Evolutionary conservation across 30 jellyfish, hydroid and myxozoan genomes (phyloP).

Genomic region (Hydractinia echinata): DNA sequence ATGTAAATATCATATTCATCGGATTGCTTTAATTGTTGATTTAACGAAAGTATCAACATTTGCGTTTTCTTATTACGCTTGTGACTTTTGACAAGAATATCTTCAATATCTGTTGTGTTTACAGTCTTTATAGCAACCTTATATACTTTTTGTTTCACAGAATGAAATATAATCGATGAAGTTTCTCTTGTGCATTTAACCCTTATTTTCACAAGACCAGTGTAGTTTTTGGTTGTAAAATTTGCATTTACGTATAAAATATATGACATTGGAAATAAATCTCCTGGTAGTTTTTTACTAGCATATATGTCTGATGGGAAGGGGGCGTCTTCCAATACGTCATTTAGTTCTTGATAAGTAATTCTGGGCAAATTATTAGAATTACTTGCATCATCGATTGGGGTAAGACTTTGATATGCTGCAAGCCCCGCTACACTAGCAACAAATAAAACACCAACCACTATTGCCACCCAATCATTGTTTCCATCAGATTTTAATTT

Average conservation of each 20-base stretch:
- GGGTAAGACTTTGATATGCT: not conserved
- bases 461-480: conserved; percentile 5
- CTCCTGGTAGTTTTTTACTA: not conserved
- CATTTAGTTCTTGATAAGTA: not conserved
- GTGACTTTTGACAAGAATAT: not conserved
- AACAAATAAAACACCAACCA: conserved; percentile 14
- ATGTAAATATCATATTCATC: conserved; percentile 18
- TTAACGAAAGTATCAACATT: not conserved
- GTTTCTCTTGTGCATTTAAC: conserved; percentile 3
- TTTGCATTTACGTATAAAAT: conserved; percentile 2
- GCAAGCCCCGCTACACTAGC: conserved; percentile 17
- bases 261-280: not conserved
- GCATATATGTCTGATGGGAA: not conserved
- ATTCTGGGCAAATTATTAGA: not conserved
- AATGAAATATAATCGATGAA: not conserved
- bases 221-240: not conserved
- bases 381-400: not conserved
- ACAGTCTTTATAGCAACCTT: conserved; percentile 15
- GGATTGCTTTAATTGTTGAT: not conserved
- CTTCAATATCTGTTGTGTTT: conserved; percentile 17
- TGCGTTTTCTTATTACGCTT: not conserved
- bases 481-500: not conserved
- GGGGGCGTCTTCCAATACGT: not conserved
- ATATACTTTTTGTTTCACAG: not conserved
- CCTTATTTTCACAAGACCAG: conserved; percentile 24